Evolutionary conservation across 2,888 invertebrate species (phyloP).

Genomic region (Scaptodrosophila latifasciaeformis): DNA sequence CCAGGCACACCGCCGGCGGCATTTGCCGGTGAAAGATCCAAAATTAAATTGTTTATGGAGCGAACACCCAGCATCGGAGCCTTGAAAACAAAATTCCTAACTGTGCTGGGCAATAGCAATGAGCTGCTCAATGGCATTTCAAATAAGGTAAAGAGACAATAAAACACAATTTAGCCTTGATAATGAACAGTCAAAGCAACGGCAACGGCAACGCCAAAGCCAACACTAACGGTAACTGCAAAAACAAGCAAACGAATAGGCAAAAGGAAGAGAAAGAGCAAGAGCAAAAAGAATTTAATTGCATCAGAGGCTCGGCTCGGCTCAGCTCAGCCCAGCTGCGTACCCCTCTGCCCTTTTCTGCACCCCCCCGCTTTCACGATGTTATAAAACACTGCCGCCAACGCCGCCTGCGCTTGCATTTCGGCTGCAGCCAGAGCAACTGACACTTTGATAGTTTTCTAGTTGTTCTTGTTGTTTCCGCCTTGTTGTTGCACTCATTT

Average conservation of each 20-base stretch:
- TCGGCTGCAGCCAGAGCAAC: slow-evolving; percentile 29
- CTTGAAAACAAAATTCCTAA: slow-evolving; percentile 75
- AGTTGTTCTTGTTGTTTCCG: slow-evolving; percentile 35
- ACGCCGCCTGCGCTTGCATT: slow-evolving; percentile 29
- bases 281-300: background rate
- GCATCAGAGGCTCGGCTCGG: background rate
- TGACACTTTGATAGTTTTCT: slow-evolving; percentile 42
- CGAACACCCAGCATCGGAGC: slow-evolving; percentile 75
- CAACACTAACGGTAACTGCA: too few species aligned
- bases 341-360: background rate
- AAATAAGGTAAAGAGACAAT: slow-evolving; percentile 71
- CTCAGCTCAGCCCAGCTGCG: background rate
- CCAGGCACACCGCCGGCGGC: slow-evolving; percentile 67
- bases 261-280: slow-evolving; percentile 6
- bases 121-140: slow-evolving; percentile 76
- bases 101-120: slow-evolving; percentile 76
- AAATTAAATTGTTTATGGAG: slow-evolving; percentile 76
- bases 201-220: background rate
- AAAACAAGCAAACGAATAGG: background rate
- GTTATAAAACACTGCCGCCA: too few species aligned
- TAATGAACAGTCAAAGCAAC: slow-evolving; percentile 42
- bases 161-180: slow-evolving; percentile 44
- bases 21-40: slow-evolving; percentile 72
- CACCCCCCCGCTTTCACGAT: too few species aligned
- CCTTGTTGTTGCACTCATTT: slow-evolving; percentile 51